Conservation (phyloP, 2,797 vertebrate genomes). For the Knipowitschia caucasica region DNA sequence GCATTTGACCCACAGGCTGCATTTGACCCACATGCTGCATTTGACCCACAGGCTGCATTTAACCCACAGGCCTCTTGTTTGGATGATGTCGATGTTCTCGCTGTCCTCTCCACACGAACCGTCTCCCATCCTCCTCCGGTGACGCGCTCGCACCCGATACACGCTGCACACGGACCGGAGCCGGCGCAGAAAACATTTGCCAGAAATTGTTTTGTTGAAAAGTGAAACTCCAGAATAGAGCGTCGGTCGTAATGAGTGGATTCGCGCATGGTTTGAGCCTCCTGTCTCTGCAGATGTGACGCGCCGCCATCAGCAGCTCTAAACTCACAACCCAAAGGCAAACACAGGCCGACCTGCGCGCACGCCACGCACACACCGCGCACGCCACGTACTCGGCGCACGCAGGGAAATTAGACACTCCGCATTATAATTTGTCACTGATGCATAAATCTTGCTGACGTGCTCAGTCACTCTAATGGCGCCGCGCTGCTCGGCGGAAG, state of each 20-base stretch:
- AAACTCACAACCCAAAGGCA: conserved; percentile 75
- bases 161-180: background rate
- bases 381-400: too few species aligned
- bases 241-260: conserved; percentile 59
- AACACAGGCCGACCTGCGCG: conserved; percentile 77
- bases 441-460: conserved; percentile 99
- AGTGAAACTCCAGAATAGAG: conserved; percentile 66
- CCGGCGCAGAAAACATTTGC: background rate
- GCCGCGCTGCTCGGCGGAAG: conserved; percentile 88
- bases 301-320: conserved; percentile 30
- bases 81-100: too few species aligned
- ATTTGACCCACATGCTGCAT: too few species aligned
- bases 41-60: too few species aligned
- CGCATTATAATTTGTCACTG: conserved; percentile 98
- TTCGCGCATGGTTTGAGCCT: conserved; percentile 65
- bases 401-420: conserved; percentile 70
- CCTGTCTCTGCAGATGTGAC: conserved; percentile 71
- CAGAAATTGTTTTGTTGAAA: conserved; percentile 30
- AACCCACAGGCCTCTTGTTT: too few species aligned
- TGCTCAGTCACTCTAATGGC: conserved; percentile 98
- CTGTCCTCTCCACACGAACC: too few species aligned
- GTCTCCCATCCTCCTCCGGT: too few species aligned
- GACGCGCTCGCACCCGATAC: background rate
- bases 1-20: too few species aligned
- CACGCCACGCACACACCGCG: conserved; percentile 58